Base-by-base conservation (phyloP, 2,888 invertebrate genomes). In the Gasteruption jaculator region DNA sequence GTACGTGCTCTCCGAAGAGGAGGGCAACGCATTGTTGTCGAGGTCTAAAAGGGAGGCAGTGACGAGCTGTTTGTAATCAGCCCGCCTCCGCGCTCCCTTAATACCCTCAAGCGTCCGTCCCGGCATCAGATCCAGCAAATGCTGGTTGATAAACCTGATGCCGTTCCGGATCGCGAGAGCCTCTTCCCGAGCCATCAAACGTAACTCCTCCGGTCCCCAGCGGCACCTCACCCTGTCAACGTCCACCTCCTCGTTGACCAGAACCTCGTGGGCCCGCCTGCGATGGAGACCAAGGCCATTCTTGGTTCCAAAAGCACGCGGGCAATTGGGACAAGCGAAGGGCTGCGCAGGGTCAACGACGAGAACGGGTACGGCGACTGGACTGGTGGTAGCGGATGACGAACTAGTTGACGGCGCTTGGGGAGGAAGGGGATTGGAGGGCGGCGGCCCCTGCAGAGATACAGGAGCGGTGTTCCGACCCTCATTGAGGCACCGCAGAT, bases 21-120 rank as follows among this genome's bases (percentile, higher is more conserved):
- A n/a, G n/a, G n/a, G n/a, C n/a, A n/a, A n/a, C n/a, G n/a, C n/a
- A n/a, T n/a, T n/a, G n/a, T n/a, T n/a, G n/a, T n/a, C n/a, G n/a
- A n/a, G n/a, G n/a, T n/a, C n/a, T n/a, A n/a, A n/a, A n/a, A 24
- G 24, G 29, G 11, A 29, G 6, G 11, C 12, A 29, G 29, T 14
- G 11, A 29, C 29, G 7, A 10, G 12, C 11, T n/a, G 11, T 11
- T 29, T 29, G 11, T 29, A 29, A n/a, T 11, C 12, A 7, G 29
- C 11, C 11, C 12, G 11, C 61, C 72, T 72, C 72, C 73, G 74
- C 75, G 77, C 12, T 6, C 27, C 27, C 11, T 39, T 39, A 5
- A 39, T 32, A 4, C 25, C 14, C 3, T 39, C 32, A 10, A 14
- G 6, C 2, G 24, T 33, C 3, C 40, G 15, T 3, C 16, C 19